Conservation (phyloP, 2,113 vertebrate genomes). For the Thermophis baileyi region DNA sequence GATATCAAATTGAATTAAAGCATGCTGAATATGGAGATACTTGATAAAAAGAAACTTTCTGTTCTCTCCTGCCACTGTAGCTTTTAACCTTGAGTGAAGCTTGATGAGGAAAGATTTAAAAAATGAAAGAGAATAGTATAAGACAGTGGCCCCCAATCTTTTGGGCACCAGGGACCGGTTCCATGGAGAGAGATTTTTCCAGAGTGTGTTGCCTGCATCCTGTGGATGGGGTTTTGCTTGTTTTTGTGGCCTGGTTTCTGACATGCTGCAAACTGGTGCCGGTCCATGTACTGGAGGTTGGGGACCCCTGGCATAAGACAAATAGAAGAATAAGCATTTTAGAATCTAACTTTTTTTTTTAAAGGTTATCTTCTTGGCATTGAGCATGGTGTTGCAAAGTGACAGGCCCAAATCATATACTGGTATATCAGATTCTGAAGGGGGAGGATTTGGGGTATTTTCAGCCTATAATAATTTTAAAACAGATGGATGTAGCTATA, state of each 20-base stretch:
- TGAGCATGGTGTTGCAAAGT: not conserved
- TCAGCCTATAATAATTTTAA: not conserved
- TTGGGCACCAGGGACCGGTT: too few species aligned
- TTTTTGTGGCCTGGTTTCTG: too few species aligned
- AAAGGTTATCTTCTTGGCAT: not conserved
- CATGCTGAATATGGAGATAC: not conserved
- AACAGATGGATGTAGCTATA: not conserved
- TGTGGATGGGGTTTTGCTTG: too few species aligned
- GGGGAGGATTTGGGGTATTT: not conserved
- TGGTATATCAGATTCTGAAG: not conserved
- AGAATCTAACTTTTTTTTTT: not conserved
- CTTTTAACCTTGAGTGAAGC: not conserved
- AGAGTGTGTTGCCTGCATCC: too few species aligned
- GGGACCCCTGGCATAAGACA: not conserved
- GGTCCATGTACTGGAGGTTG: too few species aligned
- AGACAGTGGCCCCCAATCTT: not conserved
- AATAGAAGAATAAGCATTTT: not conserved
- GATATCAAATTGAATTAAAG: not conserved
- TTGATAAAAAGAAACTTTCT: not conserved
- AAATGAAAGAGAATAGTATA: not conserved
- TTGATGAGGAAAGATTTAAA: not conserved
- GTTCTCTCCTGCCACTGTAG: not conserved
- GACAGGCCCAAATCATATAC: not conserved
- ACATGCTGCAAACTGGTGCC: too few species aligned
- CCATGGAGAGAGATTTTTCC: too few species aligned